Evolutionary conservation across 2,113 vertebrate genomes (phyloP), one percentile per base, ranked within the genome.

Genomic region (Labeo rohita): DNA sequence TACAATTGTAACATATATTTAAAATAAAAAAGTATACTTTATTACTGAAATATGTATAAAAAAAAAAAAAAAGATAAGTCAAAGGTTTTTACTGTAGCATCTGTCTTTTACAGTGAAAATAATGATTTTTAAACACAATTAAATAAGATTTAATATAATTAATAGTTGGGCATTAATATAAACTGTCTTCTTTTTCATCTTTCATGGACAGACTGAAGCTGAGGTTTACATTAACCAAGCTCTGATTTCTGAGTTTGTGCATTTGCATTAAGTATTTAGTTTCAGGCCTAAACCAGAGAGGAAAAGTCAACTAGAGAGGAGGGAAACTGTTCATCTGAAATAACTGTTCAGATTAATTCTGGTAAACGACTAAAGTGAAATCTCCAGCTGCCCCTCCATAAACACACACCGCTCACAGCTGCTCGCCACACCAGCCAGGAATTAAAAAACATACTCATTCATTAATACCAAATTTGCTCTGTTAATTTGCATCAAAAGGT

Each of bases 341-440:
- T 98, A 98, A 98, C 98, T 97, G 96, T 97, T 98, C 96, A 97
- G 97, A 97, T 98, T 97, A 97, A 98, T 98, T 98, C 97, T 96
- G 92, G 95, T 97, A 97, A 97, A 97, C 95, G 95, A 96, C 96
- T 97, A 97, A 98, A 97, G 97, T 97, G 97, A 97, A 43, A 72
- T 43, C 68, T 99, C 97, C 97, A 98, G 98, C 97, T 97, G 97
- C 96, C 96, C 96, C 96, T 97, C 94, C 95, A 94, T 86, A 93
- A 91, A 92, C 92, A 96, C 95, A 92, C 94, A 93, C 21, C 21
- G 95, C 96, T 95, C 95, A 95, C 97, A 98, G 96, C 96, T 98
- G 97, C 96, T 97, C 95, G 95, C 93, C 95, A 95, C 95, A 18
- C 95, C 93, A 94, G 94, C 92, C 96, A 97, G 96, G 96, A 97